Conservation (phyloP, 1,140 invertebrate genomes). For the Condylostylus longicornis region DNA sequence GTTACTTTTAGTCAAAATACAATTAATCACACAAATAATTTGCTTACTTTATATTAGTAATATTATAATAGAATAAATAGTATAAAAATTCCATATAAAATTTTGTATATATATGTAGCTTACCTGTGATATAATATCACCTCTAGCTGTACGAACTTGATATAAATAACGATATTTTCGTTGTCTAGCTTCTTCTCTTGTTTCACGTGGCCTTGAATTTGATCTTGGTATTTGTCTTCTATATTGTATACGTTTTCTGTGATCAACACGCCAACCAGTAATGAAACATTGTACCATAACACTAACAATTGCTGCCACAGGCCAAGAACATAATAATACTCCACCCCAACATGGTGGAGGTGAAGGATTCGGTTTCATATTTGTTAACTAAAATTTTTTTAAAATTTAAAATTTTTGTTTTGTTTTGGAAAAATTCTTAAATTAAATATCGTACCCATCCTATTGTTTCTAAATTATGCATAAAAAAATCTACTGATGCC, state of each 20-base stretch:
- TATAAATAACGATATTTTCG: constrained; percentile 78
- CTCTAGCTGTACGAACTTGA: constrained; percentile 73
- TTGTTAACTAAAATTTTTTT: constrained; percentile 15
- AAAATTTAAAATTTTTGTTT: neutral
- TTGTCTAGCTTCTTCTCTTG: constrained; percentile 58
- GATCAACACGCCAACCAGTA: constrained; percentile 30
- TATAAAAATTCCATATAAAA: constrained; percentile 1
- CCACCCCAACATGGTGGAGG: constrained; percentile 31
- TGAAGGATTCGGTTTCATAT: constrained; percentile 26
- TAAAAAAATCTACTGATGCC: constrained; percentile 27
- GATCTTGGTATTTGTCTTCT: constrained; percentile 8
- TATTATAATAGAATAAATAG: constrained; percentile 1
- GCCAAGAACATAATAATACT: constrained; percentile 26
- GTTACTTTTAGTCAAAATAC: neutral
- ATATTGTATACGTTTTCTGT: constrained; percentile 25
- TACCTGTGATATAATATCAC: constrained; percentile 78
- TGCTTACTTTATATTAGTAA: neutral
- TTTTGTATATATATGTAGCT: constrained; percentile 8
- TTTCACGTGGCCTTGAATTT: constrained; percentile 39
- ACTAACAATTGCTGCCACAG: constrained; percentile 25
- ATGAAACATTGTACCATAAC: constrained; percentile 32
- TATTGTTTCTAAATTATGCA: constrained; percentile 27
- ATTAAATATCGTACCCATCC: constrained; percentile 20
- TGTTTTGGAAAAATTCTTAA: neutral
- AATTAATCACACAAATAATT: neutral